A percentile compares a stretch with the other conserved stretches of the same genome.
Conservation (phyloP, 2,113 vertebrate genomes). For the Odontesthes bonariensis region DNA sequence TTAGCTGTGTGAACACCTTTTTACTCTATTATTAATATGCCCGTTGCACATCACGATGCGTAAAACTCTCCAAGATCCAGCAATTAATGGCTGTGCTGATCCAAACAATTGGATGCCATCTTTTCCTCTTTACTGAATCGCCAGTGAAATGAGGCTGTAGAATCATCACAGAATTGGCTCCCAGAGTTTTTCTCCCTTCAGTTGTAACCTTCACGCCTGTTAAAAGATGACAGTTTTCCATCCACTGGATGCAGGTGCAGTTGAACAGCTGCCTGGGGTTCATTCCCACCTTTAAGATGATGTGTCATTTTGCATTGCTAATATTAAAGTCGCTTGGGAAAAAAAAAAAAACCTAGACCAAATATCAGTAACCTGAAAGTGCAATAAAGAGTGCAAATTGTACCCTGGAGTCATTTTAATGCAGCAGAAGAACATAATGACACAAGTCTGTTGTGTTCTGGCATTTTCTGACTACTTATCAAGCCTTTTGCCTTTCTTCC, state of each 20-base stretch:
- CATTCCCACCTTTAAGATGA: not conserved
- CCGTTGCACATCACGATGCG: too few relatives aligned
- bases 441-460: not conserved
- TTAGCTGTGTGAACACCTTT: not conserved
- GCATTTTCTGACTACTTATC: conserved; percentile 10
- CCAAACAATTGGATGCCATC: not conserved
- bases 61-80: not conserved
- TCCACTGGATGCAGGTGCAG: not conserved
- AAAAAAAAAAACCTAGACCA: not conserved
- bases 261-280: not conserved
- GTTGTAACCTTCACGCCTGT: too few relatives aligned
- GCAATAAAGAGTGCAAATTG: not conserved
- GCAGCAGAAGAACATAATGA: not conserved
- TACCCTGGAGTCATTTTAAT: not conserved
- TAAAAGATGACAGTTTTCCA: not conserved
- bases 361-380: not conserved
- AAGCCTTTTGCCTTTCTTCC: conserved; percentile 1
- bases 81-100: not conserved
- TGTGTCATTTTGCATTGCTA: not conserved
- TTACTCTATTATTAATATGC: not conserved
- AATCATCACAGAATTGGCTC: not conserved
- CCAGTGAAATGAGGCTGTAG: not conserved
- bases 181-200: not conserved
- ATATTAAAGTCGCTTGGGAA: not conserved
- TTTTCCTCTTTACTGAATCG: not conserved